These are phyloP conservation scores for Mionectes olivaceus DNA, from an alignment of 2,797 vertebrate genomes.

Conservation along the genomic window DNA sequence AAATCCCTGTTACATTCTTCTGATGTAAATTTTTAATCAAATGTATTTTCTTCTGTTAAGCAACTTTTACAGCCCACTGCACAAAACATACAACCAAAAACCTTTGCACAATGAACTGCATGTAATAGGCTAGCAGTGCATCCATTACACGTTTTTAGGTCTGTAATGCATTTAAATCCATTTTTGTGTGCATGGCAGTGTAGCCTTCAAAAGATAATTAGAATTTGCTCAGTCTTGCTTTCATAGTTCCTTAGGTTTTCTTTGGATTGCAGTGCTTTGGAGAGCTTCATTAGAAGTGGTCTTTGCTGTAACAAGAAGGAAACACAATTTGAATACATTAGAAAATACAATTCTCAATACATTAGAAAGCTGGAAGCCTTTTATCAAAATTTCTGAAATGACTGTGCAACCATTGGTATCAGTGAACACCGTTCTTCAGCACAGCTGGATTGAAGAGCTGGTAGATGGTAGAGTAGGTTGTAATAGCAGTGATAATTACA, in stretches of 20 bases:
- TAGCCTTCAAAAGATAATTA: slow-evolving; percentile 16
- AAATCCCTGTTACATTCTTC: background rate
- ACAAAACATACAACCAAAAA: slow-evolving; percentile 15
- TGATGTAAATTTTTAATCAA: slow-evolving; percentile 70
- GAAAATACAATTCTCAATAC: background rate
- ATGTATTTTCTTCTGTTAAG: slow-evolving; percentile 53
- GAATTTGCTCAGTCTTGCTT: slow-evolving; percentile 1
- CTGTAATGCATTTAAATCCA: slow-evolving; percentile 26
- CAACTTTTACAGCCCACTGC: slow-evolving; percentile 39
- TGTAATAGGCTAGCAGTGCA: slow-evolving; percentile 2
- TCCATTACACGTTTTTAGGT: background rate
- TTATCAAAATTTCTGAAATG: background rate
- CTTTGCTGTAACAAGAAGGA: background rate
- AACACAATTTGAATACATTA: background rate
- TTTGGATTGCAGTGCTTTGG: background rate
- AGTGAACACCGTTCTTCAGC: background rate
- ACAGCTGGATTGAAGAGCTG: background rate
- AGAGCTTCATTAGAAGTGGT: slow-evolving; percentile 6
- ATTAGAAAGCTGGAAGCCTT: background rate
- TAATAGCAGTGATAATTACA: background rate
- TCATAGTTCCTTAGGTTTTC: background rate
- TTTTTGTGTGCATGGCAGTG: background rate
- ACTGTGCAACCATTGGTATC: background rate
- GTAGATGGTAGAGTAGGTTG: background rate
- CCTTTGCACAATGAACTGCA: slow-evolving; percentile 41